Evolutionary conservation across 2,888 invertebrate genomes (phyloP), one percentile per base, ranked within the genome.

Genomic region (Tipula vernalis): DNA sequence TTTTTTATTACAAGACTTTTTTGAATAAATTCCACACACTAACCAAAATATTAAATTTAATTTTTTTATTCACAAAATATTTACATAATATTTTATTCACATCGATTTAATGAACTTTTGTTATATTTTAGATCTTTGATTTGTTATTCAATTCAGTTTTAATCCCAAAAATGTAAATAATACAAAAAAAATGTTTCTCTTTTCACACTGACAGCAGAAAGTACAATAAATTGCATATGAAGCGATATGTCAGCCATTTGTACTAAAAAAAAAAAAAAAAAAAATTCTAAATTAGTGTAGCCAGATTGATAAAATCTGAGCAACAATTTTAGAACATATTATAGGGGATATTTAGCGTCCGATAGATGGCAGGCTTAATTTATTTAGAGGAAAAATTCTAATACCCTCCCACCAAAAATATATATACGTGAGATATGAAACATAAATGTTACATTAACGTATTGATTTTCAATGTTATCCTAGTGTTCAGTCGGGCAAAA

Each of bases 241-340:
- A 71, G 71, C 71, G 71, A 71, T 71, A 71, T 71, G 71, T 71
- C 71, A 71, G 71, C 71, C 71, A 71, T 71, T 71, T 71, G 71
- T 71, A 71, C 71, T 71, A 71, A 51, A 51, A n/a, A 51, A 5
- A n/a, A 51, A 47, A 47, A 47, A 47, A 51, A 28, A 15, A 15
- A 15, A 15, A n/a, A 15, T 15, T 51, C 1, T 28, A 28, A 71
- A 28, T 71, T 71, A 10, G 71, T 71, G 28, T 3, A 10, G 71
- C 71, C 71, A 71, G 71, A 71, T 71, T 3, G 10, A 71, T 28
- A 6, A 13, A n/a, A 28, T 51, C 2, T 51, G n/a, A 39, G 71
- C 28, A 71, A 12, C 28, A 28, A 2, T 71, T 71, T 57, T 57
- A 57, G 51, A 12, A 57, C 51, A 15, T 18, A 44, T 12, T 8